Conservation (phyloP, 2,888 invertebrate species). For the Arge pagana region DNA sequence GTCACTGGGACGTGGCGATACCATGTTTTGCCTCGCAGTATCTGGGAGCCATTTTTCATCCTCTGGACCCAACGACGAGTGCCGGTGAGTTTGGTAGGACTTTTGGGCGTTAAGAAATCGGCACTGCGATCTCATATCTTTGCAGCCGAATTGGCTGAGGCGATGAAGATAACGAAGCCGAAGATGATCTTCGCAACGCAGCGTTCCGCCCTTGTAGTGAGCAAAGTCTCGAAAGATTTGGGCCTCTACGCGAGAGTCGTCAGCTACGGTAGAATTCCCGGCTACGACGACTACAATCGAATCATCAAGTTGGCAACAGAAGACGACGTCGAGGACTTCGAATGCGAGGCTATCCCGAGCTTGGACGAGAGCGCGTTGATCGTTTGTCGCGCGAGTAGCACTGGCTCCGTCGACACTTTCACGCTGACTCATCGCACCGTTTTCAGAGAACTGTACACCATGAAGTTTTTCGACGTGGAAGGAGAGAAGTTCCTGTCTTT, state of each 20-base stretch:
- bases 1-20: conserved; percentile 27
- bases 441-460: too few relatives aligned
- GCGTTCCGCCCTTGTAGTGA: conserved; percentile 9
- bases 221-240: conserved; percentile 22
- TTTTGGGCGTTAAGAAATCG: too few relatives aligned
- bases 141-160: not conserved
- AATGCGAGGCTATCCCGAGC: conserved; percentile 3
- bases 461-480: too few relatives aligned
- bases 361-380: not conserved
- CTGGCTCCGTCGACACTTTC: conserved; percentile 44
- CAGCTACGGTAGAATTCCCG: not conserved
- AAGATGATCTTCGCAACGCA: conserved; percentile 30
- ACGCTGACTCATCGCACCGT: not conserved
- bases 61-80: not conserved
- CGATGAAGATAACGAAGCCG: conserved; percentile 26
- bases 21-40: conserved; percentile 28
- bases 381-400: conserved; percentile 42
- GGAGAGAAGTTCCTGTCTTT: too few relatives aligned
- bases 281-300: not conserved
- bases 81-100: not conserved
- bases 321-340: conserved; percentile 1
- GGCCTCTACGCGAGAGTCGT: conserved; percentile 25
- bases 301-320: not conserved
- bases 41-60: conserved; percentile 27
- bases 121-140: too few relatives aligned